Evolutionary conservation across 2,797 vertebrate species (phyloP).

Genomic region (Nyctibius grandis): DNA sequence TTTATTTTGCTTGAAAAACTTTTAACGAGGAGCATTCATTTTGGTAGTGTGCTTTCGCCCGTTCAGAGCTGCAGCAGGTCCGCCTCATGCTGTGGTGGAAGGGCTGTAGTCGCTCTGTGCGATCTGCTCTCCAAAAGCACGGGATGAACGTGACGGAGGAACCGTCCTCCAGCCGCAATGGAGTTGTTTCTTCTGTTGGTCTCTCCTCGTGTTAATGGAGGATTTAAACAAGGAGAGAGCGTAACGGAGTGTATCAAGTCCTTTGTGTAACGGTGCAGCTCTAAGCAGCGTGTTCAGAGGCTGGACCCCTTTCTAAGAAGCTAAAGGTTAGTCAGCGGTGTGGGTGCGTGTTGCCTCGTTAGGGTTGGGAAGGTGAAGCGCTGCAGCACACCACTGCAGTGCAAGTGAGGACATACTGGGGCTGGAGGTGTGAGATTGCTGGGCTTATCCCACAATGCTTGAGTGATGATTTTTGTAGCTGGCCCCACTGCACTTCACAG

Average conservation of each 20-base stretch:
- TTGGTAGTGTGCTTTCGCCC: not conserved
- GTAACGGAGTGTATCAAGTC: rapidly evolving
- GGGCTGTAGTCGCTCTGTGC: not conserved
- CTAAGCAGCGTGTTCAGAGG: not conserved
- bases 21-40: not conserved
- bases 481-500: not conserved
- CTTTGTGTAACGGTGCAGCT: not conserved
- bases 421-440: not conserved
- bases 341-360: rapidly evolving
- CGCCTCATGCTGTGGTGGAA: not conserved
- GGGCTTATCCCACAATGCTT: not conserved
- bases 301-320: not conserved
- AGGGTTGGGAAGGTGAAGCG: not conserved
- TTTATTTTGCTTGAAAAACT: not conserved
- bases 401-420: not conserved
- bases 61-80: rapidly evolving
- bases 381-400: not conserved
- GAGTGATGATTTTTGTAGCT: not conserved
- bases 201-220: not conserved
- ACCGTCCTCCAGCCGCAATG: not conserved
- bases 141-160: not conserved
- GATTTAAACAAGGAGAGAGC: not conserved
- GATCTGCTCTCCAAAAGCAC: not conserved
- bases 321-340: not conserved
- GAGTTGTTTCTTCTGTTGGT: not conserved